These are phyloP conservation scores for Melinaea menophilus DNA, from an alignment of 2,888 invertebrate genomes.

Conservation along the genomic window DNA sequence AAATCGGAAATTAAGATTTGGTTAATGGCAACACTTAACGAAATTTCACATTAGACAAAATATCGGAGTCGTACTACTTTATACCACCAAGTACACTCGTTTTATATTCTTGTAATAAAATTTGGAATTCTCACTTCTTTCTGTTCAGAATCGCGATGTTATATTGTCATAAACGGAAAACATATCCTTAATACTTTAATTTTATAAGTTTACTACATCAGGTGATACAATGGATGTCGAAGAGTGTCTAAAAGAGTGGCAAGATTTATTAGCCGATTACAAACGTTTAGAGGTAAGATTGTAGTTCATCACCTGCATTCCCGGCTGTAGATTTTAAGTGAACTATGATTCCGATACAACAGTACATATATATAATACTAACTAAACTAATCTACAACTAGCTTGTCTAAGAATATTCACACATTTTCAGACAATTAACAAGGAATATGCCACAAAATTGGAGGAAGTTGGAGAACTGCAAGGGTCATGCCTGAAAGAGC, in stretches of 20 bases:
- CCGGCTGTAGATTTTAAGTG: not conserved
- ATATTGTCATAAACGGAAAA: slow-evolving; percentile 4
- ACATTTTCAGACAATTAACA: slow-evolving; percentile 82
- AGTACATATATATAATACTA: not conserved
- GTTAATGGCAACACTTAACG: not conserved
- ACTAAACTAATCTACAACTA: not conserved
- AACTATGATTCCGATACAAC: not conserved
- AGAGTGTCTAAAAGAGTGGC: slow-evolving; percentile 86
- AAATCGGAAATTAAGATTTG: too few species aligned
- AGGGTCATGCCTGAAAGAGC: slow-evolving; percentile 90
- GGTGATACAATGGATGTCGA: slow-evolving; percentile 74
- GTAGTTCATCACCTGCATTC: slow-evolving; percentile 16
- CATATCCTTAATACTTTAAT: slow-evolving; percentile 1
- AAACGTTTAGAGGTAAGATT: slow-evolving; percentile 86
- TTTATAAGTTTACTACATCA: slow-evolving; percentile 9
- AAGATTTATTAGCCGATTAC: slow-evolving; percentile 87
- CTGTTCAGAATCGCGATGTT: slow-evolving; percentile 6
- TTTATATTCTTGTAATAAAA: slow-evolving; percentile 2
- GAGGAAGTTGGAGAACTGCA: slow-evolving; percentile 91
- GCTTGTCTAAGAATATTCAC: not conserved
- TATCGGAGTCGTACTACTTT: not conserved
- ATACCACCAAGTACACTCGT: not conserved
- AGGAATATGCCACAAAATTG: slow-evolving; percentile 89
- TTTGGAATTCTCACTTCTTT: not conserved
- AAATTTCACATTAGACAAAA: slow-evolving; percentile 2